A percentile compares a stretch with the other conserved stretches of the same genome.
Evolutionary conservation across 1,140 invertebrate genomes (phyloP).

Genomic region (Tenebrio molitor): DNA sequence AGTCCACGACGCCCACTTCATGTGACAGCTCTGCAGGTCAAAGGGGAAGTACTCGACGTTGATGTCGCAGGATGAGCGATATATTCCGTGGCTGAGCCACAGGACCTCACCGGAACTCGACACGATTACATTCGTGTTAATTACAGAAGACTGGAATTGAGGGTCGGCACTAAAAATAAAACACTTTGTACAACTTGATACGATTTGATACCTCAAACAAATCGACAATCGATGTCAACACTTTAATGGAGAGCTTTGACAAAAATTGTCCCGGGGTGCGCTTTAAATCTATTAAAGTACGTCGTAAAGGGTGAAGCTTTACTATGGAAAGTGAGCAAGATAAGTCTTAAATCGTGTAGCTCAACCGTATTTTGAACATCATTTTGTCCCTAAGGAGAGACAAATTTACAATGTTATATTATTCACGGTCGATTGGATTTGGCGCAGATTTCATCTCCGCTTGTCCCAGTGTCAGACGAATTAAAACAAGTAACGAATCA

Average conservation of each 20-base stretch:
- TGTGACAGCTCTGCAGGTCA: conserved; percentile 90
- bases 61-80: conserved; percentile 89
- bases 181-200: conserved; percentile 6
- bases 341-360: too few species aligned
- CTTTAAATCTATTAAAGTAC: background rate
- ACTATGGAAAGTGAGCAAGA: background rate
- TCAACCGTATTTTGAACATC: too few species aligned
- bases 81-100: conserved; percentile 88
- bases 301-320: background rate
- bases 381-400: too few species aligned
- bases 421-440: too few species aligned
- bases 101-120: conserved; percentile 79
- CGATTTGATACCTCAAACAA: background rate
- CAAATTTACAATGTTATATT: too few species aligned
- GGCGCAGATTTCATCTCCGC: background rate
- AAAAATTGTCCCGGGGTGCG: too few species aligned
- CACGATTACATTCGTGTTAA: conserved; percentile 88
- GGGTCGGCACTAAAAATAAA: conserved; percentile 81
- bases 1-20: conserved; percentile 98
- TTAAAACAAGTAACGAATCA: background rate
- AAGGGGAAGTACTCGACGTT: conserved; percentile 97
- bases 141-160: conserved; percentile 82
- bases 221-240: background rate
- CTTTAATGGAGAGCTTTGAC: background rate
- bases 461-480: background rate